Evolutionary conservation across 2,797 vertebrate species (phyloP).

Genomic region (Mionectes olivaceus): DNA sequence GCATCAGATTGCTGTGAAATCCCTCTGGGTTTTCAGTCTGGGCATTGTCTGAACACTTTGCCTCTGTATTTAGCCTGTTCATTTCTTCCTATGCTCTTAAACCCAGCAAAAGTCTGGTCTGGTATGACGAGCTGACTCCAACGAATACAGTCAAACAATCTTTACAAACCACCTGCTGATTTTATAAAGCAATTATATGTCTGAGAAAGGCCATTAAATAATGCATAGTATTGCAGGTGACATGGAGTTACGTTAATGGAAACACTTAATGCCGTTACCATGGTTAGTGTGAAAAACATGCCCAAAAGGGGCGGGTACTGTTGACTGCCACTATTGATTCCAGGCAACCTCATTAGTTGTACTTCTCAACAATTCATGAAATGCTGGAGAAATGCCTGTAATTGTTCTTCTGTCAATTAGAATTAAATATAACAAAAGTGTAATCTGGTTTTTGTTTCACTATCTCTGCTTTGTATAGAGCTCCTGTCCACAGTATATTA

Average conservation of each 20-base stretch:
- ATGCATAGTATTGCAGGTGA: background rate
- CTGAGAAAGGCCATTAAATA: conserved; percentile 47
- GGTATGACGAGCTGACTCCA: background rate
- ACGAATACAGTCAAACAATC: conserved; percentile 6
- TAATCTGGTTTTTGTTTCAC: background rate
- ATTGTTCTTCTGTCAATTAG: conserved; percentile 32
- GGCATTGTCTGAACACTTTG: background rate
- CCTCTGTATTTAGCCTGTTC: background rate
- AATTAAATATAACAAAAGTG: background rate
- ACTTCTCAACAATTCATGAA: conserved; percentile 16
- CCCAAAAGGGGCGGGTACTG: background rate
- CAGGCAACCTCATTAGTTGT: conserved; percentile 46
- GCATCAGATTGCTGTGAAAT: conserved; percentile 13
- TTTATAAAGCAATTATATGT: conserved; percentile 34
- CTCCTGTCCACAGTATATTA: background rate
- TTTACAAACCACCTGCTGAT: conserved; percentile 29
- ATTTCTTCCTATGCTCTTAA: background rate
- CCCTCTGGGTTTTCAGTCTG: background rate
- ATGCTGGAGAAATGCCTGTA: conserved; percentile 11
- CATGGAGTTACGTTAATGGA: background rate
- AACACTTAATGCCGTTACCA: conserved; percentile 29
- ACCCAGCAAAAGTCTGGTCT: background rate
- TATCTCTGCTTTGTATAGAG: background rate
- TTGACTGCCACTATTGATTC: background rate
- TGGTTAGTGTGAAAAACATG: conserved; percentile 16